These are phyloP conservation scores for Gobio occitaniae DNA, from an alignment of 2,797 vertebrate genomes.

Conservation along the genomic window DNA sequence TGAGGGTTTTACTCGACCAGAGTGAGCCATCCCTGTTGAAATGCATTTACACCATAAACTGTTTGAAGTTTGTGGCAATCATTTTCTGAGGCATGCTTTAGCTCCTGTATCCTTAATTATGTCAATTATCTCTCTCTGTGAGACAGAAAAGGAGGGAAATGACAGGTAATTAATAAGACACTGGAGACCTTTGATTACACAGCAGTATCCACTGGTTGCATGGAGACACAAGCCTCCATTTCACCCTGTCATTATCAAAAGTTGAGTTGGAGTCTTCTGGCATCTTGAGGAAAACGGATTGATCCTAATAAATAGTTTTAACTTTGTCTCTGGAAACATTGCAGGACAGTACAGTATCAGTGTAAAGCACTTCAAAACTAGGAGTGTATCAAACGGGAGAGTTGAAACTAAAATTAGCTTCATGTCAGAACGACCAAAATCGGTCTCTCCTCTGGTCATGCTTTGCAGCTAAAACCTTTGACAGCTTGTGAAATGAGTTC, in stretches of 20 bases:
- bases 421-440: slow-evolving; percentile 15
- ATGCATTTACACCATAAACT: not conserved
- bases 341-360: not conserved
- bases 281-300: not conserved
- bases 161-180: slow-evolving; percentile 43
- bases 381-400: not conserved
- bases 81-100: slow-evolving; percentile 21
- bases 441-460: not conserved
- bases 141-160: slow-evolving; percentile 30
- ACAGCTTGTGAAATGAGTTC: slow-evolving; percentile 47
- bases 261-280: not conserved
- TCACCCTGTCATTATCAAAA: not conserved
- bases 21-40: not conserved
- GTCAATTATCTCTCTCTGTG: slow-evolving; percentile 39
- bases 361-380: slow-evolving; percentile 14
- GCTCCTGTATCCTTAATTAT: slow-evolving; percentile 38
- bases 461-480: slow-evolving; percentile 31
- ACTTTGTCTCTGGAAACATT: not conserved
- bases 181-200: slow-evolving; percentile 38
- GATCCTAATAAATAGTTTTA: not conserved
- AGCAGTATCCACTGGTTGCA: slow-evolving; percentile 3
- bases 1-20: not conserved
- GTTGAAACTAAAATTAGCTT: slow-evolving; percentile 29
- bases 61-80: not conserved
- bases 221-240: not conserved